phyloP scores from a whole-genome alignment of 2,888 invertebrate genomes.

The Furcula furcula region DNA sequence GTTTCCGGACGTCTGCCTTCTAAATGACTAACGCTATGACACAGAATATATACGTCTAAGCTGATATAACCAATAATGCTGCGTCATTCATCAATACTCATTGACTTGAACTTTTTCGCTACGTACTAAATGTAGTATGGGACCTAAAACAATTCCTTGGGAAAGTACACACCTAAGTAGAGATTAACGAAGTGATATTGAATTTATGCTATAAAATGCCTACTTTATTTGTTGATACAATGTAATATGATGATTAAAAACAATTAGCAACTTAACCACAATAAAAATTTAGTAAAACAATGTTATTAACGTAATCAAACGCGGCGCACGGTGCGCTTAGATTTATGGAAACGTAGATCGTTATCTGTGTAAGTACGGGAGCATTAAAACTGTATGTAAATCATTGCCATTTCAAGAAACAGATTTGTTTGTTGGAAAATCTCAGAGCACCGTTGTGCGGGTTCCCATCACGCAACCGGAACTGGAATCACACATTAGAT shows the following conservation, averaged over 20 bases:
- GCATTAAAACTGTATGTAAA: constrained; percentile 45
- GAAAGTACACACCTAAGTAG: background rate
- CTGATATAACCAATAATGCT: constrained; percentile 9
- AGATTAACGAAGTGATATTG: too few relatives aligned
- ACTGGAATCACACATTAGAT: constrained; percentile 78
- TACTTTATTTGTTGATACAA: too few relatives aligned
- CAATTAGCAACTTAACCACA: background rate
- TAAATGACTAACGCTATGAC: constrained; percentile 23
- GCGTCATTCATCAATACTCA: constrained; percentile 18
- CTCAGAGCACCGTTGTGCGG: constrained; percentile 60
- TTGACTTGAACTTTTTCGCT: constrained; percentile 23
- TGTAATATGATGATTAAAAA: background rate
- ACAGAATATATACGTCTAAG: constrained; percentile 22
- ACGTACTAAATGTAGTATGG: background rate
- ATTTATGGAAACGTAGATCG: constrained; percentile 35
- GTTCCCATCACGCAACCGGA: constrained; percentile 78
- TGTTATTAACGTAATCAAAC: constrained; percentile 25
- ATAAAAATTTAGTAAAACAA: constrained; percentile 25
- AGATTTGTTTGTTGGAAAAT: constrained; percentile 45
- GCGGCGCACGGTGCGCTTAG: constrained; percentile 23
- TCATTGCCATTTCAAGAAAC: constrained; percentile 43
- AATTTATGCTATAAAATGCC: too few relatives aligned
- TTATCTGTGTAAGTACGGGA: constrained; percentile 39
- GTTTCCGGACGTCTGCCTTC: constrained; percentile 23
- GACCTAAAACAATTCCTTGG: background rate